phyloP scores from a whole-genome alignment of 2,888 invertebrate genomes.

The Cosmorhoe ocellata region DNA sequence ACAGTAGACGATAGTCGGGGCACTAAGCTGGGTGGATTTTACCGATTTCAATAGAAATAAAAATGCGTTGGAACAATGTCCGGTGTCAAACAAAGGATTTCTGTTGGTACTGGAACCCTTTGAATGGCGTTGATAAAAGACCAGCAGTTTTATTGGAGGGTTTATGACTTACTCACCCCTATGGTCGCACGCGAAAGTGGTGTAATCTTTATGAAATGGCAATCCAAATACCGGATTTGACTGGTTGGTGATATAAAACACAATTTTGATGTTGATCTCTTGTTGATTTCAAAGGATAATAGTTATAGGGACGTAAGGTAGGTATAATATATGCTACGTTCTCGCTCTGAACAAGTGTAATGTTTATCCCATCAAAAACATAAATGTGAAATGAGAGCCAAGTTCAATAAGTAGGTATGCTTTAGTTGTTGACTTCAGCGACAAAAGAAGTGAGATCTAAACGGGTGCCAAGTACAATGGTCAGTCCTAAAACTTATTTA shows the following conservation, averaged over 20 bases:
- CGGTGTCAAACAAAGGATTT: conserved; percentile 9
- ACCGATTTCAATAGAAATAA: background rate
- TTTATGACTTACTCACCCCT: conserved; percentile 16
- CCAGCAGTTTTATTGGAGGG: conserved; percentile 20
- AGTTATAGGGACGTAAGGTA: too few relatives aligned
- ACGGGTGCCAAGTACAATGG: too few relatives aligned
- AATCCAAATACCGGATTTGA: conserved; percentile 9
- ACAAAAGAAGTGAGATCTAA: too few relatives aligned
- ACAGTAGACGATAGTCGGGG: background rate
- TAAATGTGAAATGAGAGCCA: too few relatives aligned
- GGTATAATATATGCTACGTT: too few relatives aligned
- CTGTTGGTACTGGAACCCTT: background rate
- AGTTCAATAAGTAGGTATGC: too few relatives aligned
- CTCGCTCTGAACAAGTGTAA: too few relatives aligned
- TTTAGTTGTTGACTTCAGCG: too few relatives aligned
- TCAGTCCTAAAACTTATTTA: too few relatives aligned
- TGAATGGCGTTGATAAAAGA: conserved; percentile 9
- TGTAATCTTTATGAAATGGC: conserved; percentile 20
- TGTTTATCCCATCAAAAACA: too few relatives aligned
- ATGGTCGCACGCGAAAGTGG: conserved; percentile 11
- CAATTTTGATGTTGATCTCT: conserved; percentile 3
- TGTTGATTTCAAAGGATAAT: too few relatives aligned
- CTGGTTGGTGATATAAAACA: conserved; percentile 6
- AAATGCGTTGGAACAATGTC: background rate
- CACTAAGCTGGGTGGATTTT: background rate